phyloP scores from a whole-genome alignment of 2,888 invertebrate genomes.

The Timema podura region DNA sequence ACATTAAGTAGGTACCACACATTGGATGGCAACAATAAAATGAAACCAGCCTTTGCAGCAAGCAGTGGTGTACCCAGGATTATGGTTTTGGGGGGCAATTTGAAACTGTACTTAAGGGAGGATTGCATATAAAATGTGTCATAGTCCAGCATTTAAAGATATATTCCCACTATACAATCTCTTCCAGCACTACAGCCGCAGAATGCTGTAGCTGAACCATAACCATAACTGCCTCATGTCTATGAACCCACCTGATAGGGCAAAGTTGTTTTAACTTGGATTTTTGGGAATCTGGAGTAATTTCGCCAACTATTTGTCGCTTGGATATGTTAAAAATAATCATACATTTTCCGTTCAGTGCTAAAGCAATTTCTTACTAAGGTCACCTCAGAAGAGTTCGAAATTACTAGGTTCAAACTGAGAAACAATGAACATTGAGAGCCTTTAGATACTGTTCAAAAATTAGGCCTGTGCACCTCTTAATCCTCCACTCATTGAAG shows the following conservation, averaged over 20 bases:
- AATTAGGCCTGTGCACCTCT: too few species aligned
- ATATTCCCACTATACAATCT: neutral
- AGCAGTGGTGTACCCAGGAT: too few species aligned
- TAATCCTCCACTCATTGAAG: neutral
- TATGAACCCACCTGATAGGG: neutral
- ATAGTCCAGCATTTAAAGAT: too few species aligned
- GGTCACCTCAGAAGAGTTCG: constrained; percentile 3
- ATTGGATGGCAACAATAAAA: too few species aligned
- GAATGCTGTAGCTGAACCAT: neutral
- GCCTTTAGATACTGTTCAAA: neutral
- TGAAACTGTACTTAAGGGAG: too few species aligned
- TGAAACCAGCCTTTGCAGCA: too few species aligned
- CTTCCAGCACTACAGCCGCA: neutral
- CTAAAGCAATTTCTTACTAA: neutral
- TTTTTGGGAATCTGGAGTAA: constrained; percentile 3
- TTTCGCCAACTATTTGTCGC: neutral
- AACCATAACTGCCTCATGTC: constrained; percentile 5
- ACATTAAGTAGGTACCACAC: too few species aligned
- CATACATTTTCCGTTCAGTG: neutral
- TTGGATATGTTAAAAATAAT: too few species aligned
- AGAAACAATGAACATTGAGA: constrained; percentile 1
- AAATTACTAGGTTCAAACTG: neutral
- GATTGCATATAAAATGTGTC: too few species aligned
- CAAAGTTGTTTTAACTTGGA: neutral
- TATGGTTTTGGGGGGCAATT: too few species aligned